phyloP scores from a whole-genome alignment of 92 coral and sea anemone species.

The Zoanthus gigantus region DNA sequence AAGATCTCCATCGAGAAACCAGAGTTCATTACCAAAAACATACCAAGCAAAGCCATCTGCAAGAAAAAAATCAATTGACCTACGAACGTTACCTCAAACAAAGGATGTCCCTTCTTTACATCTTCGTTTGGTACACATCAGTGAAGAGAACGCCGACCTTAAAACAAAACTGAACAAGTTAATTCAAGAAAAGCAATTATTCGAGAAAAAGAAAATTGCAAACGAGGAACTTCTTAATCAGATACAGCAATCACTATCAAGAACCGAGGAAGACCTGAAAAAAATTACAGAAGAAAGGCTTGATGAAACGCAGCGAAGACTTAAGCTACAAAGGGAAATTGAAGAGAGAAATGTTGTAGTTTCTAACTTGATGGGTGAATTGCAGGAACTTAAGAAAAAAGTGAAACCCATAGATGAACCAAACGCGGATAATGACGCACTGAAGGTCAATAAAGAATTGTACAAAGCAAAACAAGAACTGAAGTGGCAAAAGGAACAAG shows the following conservation, averaged over 20 bases:
- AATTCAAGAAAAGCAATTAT: constrained; percentile 62
- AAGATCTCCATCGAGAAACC: constrained; percentile 35
- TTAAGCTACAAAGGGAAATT: constrained; percentile 56
- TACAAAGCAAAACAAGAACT: constrained; percentile 63
- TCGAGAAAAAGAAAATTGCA: constrained; percentile 67
- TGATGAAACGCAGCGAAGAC: constrained; percentile 56
- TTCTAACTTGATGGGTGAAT: constrained; percentile 58
- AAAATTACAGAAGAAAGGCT: constrained; percentile 63
- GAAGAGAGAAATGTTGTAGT: constrained; percentile 54
- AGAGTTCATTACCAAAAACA: not conserved
- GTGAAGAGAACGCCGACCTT: constrained; percentile 84
- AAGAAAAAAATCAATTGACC: constrained; percentile 68
- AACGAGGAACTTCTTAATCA: constrained; percentile 55
- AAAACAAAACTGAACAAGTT: constrained; percentile 67
- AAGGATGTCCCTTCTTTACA: constrained; percentile 64
- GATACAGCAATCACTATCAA: constrained; percentile 61
- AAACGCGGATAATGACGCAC: constrained; percentile 42
- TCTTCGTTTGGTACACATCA: constrained; percentile 71
- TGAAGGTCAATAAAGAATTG: constrained; percentile 47
- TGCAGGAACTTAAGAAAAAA: constrained; percentile 64
- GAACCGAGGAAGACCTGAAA: constrained; percentile 62
- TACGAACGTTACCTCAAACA: constrained; percentile 65
- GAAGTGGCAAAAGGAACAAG: constrained; percentile 66
- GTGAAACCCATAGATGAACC: not conserved
- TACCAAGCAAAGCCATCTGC: not conserved